Evolutionary conservation across 2,113 vertebrate species (phyloP).

Genomic region (Sinosuthora webbiana): DNA sequence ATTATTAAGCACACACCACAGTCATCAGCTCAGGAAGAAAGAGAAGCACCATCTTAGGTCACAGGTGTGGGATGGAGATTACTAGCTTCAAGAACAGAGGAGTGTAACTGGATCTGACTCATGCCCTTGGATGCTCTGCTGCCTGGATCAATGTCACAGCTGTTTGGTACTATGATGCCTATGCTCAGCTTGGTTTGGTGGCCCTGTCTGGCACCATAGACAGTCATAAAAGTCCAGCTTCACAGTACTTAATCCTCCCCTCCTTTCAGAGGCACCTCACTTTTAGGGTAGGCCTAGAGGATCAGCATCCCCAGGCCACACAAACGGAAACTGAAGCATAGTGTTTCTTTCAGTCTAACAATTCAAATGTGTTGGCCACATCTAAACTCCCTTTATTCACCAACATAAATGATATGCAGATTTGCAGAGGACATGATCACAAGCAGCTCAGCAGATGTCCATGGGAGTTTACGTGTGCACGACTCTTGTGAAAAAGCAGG

Average conservation of each 20-base stretch:
- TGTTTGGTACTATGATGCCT: not conserved
- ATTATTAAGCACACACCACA: constrained; percentile 36
- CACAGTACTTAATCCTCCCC: not conserved
- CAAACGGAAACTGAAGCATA: not conserved
- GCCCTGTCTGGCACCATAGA: not conserved
- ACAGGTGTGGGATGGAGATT: constrained; percentile 1
- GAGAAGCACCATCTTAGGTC: not conserved
- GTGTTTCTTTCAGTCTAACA: not conserved
- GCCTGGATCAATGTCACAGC: not conserved
- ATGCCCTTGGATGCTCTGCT: not conserved
- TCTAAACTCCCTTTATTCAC: not conserved
- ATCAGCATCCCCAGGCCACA: not conserved
- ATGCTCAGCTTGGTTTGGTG: not conserved
- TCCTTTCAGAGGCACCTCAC: not conserved
- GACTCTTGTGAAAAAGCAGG: not conserved
- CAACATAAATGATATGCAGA: not conserved
- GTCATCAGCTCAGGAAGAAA: not conserved
- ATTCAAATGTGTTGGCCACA: not conserved
- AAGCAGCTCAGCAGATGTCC: not conserved
- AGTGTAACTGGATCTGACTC: not conserved
- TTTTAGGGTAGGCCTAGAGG: not conserved
- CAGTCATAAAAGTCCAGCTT: not conserved
- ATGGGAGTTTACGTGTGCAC: accelerated
- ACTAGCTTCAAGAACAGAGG: not conserved
- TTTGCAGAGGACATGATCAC: not conserved